phyloP scores from a whole-genome alignment of 2,797 vertebrate genomes.

The Hippopotamyrus pictus region DNA sequence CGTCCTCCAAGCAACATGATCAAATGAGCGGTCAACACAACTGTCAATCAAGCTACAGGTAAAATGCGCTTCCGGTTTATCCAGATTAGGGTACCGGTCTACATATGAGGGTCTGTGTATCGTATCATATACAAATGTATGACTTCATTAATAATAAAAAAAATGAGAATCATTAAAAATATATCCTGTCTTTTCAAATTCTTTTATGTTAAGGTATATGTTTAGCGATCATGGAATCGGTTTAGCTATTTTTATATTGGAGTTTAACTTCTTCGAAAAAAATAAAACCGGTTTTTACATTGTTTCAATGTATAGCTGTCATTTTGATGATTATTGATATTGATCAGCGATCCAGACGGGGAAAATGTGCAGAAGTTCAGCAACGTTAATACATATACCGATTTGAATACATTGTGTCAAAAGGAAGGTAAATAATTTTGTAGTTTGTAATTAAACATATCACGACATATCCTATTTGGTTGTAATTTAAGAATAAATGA shows the following conservation, averaged over 20 bases:
- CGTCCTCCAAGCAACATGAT: background rate
- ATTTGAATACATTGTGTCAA: background rate
- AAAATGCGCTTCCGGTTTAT: conserved; percentile 4
- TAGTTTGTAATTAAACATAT: background rate
- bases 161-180: background rate
- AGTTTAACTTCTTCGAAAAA: background rate
- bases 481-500: background rate
- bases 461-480: background rate
- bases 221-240: background rate
- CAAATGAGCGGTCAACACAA: background rate
- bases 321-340: background rate
- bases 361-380: background rate
- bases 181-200: background rate
- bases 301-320: background rate
- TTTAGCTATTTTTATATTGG: background rate
- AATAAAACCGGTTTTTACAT: background rate
- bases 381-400: background rate
- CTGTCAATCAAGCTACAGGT: background rate
- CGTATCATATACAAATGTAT: background rate
- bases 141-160: background rate
- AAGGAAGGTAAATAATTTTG: background rate
- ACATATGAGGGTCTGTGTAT: background rate
- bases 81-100: background rate
- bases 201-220: background rate
- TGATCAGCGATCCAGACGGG: background rate